Percentiles rank a stretch among this genome's conserved stretches.
Conservation (phyloP, 2,888 invertebrate genomes). For the Podotricha telesiphe region DNA sequence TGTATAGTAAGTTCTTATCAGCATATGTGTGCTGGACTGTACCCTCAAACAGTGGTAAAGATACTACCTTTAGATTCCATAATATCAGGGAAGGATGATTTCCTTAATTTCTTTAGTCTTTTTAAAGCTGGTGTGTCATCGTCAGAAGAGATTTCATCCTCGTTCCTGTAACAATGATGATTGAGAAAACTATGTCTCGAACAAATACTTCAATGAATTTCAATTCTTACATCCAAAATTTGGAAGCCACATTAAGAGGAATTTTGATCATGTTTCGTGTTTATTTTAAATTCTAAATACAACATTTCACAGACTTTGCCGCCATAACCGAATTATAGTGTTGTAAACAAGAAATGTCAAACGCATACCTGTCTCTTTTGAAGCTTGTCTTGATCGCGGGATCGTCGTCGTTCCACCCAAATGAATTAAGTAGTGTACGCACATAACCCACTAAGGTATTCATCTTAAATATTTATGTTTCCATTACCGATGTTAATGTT, state of each 20-base stretch:
- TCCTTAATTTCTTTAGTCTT: conserved; percentile 65
- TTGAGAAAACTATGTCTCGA: conserved; percentile 34
- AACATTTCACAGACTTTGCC: conserved; percentile 69
- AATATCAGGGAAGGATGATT: conserved; percentile 64
- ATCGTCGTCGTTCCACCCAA: conserved; percentile 66
- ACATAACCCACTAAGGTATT: conserved; percentile 74
- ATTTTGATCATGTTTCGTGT: conserved; percentile 60
- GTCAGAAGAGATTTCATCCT: conserved; percentile 71
- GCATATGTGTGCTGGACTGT: not conserved
- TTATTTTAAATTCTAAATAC: conserved; percentile 40
- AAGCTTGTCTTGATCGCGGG: conserved; percentile 60
- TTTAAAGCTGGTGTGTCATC: conserved; percentile 72
- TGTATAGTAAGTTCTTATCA: not conserved
- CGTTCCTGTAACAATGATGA: conserved; percentile 61
- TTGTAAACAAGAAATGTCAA: conserved; percentile 79
- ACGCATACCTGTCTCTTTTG: conserved; percentile 77
- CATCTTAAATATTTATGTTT: conserved; percentile 68
- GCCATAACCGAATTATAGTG: conserved; percentile 71
- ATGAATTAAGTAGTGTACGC: conserved; percentile 60
- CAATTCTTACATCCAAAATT: conserved; percentile 71
- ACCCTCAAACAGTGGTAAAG: not conserved
- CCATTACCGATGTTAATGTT: conserved; percentile 63
- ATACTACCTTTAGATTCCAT: conserved; percentile 67
- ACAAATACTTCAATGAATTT: not conserved
- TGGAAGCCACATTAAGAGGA: conserved; percentile 66